Conservation (phyloP, 1,140 invertebrate species). For the Drosophila seguyi region DNA sequence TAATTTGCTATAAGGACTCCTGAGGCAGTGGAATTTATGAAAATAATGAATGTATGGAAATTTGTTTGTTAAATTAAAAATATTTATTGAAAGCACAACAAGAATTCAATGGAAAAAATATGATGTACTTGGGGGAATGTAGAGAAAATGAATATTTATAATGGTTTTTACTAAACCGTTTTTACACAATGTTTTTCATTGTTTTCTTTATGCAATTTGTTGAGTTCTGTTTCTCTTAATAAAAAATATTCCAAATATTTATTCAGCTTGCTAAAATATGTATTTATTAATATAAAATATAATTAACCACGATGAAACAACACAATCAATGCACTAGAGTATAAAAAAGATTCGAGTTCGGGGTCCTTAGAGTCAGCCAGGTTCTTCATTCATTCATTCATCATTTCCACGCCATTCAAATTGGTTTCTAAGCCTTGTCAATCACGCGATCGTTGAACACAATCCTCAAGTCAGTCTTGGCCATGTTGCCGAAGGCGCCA, state of each 20-base stretch:
- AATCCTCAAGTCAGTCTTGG: conserved; percentile 86
- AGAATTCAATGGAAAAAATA: neutral
- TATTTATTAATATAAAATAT: conserved; percentile 17
- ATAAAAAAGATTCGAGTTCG: neutral
- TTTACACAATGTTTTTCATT: too few relatives aligned
- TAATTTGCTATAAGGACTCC: neutral
- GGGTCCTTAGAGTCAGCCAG: conserved; percentile 3
- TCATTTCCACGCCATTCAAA: neutral
- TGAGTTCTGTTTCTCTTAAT: too few relatives aligned
- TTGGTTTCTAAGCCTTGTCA: conserved; percentile 35
- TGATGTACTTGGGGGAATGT: neutral
- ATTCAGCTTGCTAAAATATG: neutral
- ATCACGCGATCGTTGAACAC: conserved; percentile 67
- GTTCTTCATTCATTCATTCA: conserved; percentile 1
- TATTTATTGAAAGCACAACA: neutral
- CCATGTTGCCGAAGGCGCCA: conserved; percentile 86
- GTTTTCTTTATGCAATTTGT: too few relatives aligned
- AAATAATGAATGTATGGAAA: too few relatives aligned
- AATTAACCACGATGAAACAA: conserved; percentile 13
- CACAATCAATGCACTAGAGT: conserved; percentile 4
- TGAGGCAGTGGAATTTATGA: neutral
- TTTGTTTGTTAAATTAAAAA: neutral
- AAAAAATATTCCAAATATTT: neutral
- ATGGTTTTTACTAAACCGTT: too few relatives aligned
- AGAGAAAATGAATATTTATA: too few relatives aligned